Conservation (phyloP, 2,797 vertebrate species). For the Octomys mimax region DNA sequence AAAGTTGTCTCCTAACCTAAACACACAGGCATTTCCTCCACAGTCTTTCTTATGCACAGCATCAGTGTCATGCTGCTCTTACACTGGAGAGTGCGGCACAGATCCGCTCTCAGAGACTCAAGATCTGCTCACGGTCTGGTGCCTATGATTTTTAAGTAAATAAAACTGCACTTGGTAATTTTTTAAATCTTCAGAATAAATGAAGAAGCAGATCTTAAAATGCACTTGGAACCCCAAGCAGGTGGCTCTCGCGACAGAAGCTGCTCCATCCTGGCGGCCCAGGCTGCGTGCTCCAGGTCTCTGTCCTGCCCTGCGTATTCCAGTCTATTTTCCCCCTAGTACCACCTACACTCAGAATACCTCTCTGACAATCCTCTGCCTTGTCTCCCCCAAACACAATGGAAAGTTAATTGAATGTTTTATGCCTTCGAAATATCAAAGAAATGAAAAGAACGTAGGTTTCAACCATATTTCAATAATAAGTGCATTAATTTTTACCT, state of each 20-base stretch:
- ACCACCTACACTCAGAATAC: constrained; percentile 84
- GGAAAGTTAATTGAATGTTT: constrained; percentile 93
- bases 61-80: rapidly evolving
- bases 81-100: not conserved
- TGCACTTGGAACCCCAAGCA: not conserved
- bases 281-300: constrained; percentile 29
- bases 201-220: rapidly evolving
- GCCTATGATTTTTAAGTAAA: not conserved
- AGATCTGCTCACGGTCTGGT: not conserved
- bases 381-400: constrained; percentile 88
- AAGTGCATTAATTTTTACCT: constrained; percentile 92
- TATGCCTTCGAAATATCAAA: constrained; percentile 91
- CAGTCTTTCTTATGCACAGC: rapidly evolving
- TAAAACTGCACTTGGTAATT: not conserved
- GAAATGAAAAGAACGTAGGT: constrained; percentile 91
- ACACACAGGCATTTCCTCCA: not conserved
- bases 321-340: constrained; percentile 63
- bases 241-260: not conserved
- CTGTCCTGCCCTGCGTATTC: constrained; percentile 48
- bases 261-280: not conserved
- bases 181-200: not conserved
- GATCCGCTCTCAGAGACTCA: constrained; percentile 47
- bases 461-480: constrained; percentile 92
- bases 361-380: constrained; percentile 86
- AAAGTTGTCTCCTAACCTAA: not conserved